Percentiles rank a stretch among this genome's conserved stretches.
Evolutionary conservation across 2,888 invertebrate genomes (phyloP).

Genomic region (Reticulitermes lucifugus): DNA sequence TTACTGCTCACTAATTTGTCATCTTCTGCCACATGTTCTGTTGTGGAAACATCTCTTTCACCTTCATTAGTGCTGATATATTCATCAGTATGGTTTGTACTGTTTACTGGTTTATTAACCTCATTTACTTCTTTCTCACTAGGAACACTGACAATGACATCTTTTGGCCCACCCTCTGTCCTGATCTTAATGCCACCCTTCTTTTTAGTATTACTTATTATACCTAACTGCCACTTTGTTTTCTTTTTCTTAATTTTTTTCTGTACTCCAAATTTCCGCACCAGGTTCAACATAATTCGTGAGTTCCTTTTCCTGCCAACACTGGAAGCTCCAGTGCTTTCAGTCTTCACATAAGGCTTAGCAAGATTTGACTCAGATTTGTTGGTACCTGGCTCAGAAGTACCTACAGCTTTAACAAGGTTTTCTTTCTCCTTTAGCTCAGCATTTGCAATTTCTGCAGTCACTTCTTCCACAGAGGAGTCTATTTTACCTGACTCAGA

Average conservation of each 20-base stretch:
- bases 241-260: slow-evolving; percentile 59
- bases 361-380: no score
- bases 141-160: neutral
- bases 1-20: neutral
- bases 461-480: neutral
- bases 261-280: slow-evolving; percentile 10
- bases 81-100: neutral
- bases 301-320: slow-evolving; percentile 4
- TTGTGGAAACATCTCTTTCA: slow-evolving; percentile 12
- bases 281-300: slow-evolving; percentile 33
- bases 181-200: slow-evolving; percentile 18
- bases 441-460: neutral
- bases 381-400: neutral
- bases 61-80: neutral
- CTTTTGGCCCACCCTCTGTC: neutral
- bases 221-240: slow-evolving; percentile 58
- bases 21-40: neutral
- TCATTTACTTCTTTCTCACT: neutral
- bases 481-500: neutral
- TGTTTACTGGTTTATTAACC: no score
- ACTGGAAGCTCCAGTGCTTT: neutral
- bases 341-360: neutral
- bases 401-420: neutral
- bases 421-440: neutral
- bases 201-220: slow-evolving; percentile 50